Base-by-base conservation (phyloP, 2,113 vertebrate species). In the Periophthalmodon schlosseri region DNA sequence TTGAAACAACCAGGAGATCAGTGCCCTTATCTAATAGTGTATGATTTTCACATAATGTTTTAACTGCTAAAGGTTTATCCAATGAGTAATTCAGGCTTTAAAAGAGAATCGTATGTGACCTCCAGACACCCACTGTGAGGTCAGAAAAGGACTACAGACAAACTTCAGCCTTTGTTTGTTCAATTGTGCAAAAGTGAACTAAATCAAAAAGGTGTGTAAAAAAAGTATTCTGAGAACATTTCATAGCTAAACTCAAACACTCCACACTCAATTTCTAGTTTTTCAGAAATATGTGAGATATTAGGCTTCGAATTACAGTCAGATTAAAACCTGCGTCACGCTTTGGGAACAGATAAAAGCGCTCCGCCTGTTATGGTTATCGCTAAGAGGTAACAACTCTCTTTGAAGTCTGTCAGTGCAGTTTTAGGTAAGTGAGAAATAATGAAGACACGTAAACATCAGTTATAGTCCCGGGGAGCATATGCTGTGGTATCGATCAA, bases 401-500 rank as follows among this genome's bases (percentile, higher is more conserved):
- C 46, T 52, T 67, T 64, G 64, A 69, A 39, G 34, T 63, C 63
- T 44, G 21, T 2, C 1, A 46, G 21, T 54, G 52, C 5, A 56
- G 28, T 39, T 52, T 44, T 24, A 18, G 12, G 7, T 28, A 28
- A 64, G 15, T 33, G 57, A 60, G 24, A 69, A 49, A 47, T 21
- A 64, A 70, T 34, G 60, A 18, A 63, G 28, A 60, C 58, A 4
- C 58, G 11, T 44, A 64, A 76, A 79, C 46, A 76, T 68, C 1
- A 1, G 61, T 10, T 21, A 65, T 57, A 44, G 70, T 4, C 1
- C 16, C 69, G 75, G 56, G 52, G 1, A 56, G 74, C 16, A 80
- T 56, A 46, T 34, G 74, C 52, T 21, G 16, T 20, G 13, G 52
- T 70, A 75, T 63, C 65, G 82, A 82, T 49, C 12, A 44, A 23